Percentiles rank a stretch among this genome's conserved stretches.
phyloP scores from a whole-genome alignment of 2,113 vertebrate species.

The Rana temporaria region DNA sequence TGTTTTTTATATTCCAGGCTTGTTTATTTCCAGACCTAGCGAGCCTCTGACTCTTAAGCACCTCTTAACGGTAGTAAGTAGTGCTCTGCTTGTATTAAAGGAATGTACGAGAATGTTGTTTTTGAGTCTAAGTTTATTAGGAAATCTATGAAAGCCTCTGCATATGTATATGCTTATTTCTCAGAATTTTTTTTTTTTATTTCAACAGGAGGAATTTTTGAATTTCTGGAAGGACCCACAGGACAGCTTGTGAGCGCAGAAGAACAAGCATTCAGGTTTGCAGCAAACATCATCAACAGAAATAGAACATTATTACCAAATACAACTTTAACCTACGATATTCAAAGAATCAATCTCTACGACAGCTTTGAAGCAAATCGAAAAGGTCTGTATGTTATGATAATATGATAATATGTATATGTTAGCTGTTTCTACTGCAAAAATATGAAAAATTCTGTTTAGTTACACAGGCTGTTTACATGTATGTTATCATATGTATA shows the following conservation, averaged over 20 bases:
- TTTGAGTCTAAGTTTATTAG: neutral
- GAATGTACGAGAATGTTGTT: neutral
- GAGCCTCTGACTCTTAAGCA: too few species aligned
- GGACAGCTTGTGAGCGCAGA: conserved; percentile 91
- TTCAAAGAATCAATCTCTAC: conserved; percentile 98
- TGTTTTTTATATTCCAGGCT: too few species aligned
- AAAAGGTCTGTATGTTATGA: conserved; percentile 83
- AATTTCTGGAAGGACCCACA: conserved; percentile 89
- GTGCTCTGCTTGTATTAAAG: neutral
- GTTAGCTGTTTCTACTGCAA: too few species aligned
- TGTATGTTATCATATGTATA: too few species aligned
- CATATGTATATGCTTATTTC: neutral
- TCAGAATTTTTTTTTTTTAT: conserved; percentile 13
- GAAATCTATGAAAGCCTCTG: too few species aligned
- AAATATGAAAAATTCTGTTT: too few species aligned
- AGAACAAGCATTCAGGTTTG: conserved; percentile 97
- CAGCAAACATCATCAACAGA: conserved; percentile 97
- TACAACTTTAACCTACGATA: conserved; percentile 97
- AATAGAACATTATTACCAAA: conserved; percentile 96
- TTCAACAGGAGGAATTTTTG: conserved; percentile 94
- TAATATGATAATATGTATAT: too few species aligned
- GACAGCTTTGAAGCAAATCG: conserved; percentile 98
- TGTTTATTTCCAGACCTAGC: too few species aligned
- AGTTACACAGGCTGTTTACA: too few species aligned
- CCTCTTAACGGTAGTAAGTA: too few species aligned